Evolutionary conservation across 2,113 vertebrate species (phyloP).

Genomic region (Indri indri): DNA sequence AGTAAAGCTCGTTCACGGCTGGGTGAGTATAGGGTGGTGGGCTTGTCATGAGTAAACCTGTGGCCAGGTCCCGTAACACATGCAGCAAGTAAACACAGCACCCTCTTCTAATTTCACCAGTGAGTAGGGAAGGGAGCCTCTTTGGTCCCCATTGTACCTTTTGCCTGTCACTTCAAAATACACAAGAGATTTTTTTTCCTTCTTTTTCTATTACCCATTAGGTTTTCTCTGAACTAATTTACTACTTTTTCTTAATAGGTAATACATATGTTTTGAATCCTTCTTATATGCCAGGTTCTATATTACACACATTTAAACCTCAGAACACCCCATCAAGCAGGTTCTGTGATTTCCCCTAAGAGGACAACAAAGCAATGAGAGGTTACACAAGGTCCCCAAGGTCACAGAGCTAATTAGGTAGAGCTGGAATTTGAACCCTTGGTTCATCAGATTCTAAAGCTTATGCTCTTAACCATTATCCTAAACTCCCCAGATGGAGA

Average conservation of each 20-base stretch:
- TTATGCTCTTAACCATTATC: neutral
- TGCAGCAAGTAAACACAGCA: neutral
- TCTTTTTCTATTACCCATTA: neutral
- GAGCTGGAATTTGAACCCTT: neutral
- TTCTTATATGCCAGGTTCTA: neutral
- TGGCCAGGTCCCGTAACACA: neutral
- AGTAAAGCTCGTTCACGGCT: neutral
- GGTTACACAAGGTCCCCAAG: neutral
- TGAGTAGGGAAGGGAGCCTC: neutral
- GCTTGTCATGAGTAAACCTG: neutral
- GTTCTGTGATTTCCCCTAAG: neutral
- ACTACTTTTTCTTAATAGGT: neutral
- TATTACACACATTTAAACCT: neutral
- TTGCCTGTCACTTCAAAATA: neutral
- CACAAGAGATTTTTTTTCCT: neutral
- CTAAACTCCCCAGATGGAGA: neutral
- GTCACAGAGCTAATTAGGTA: neutral
- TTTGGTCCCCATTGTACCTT: neutral
- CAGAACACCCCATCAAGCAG: neutral
- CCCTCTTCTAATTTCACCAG: neutral
- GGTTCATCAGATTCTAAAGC: neutral
- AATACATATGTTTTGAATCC: neutral
- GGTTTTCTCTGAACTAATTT: neutral
- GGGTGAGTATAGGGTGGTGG: neutral
- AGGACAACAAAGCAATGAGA: neutral